A percentile compares a stretch with the other conserved stretches of the same genome.
Conservation (phyloP, 2,113 vertebrate species). For the Micronisus gabar region DNA sequence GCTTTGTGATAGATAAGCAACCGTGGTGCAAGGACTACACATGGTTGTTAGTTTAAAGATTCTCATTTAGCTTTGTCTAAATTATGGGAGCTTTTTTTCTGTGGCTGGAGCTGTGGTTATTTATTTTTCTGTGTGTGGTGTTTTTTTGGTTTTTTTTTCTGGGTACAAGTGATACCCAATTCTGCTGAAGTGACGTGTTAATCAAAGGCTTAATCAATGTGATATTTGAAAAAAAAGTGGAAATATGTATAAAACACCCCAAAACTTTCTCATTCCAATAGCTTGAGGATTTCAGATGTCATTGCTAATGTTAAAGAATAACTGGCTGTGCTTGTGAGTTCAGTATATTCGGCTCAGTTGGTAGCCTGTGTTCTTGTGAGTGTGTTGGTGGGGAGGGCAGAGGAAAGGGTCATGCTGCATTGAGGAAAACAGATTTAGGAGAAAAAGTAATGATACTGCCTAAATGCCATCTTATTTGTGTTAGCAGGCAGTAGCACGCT, state of each 20-base stretch:
- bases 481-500: background rate
- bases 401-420: background rate
- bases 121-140: background rate
- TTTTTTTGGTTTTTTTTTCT: background rate
- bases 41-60: slow-evolving; percentile 40
- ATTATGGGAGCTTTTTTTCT: background rate
- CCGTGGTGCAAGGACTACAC: slow-evolving; percentile 78
- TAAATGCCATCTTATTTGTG: background rate
- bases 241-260: background rate
- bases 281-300: background rate
- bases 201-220: background rate
- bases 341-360: background rate
- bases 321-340: background rate
- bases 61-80: slow-evolving; percentile 8
- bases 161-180: background rate
- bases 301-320: background rate
- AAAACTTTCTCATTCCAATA: background rate
- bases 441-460: background rate
- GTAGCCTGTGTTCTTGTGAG: background rate
- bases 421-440: background rate
- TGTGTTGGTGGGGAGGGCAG: background rate
- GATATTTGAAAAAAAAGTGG: background rate
- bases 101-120: background rate
- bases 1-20: slow-evolving; percentile 76
- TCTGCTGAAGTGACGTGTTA: background rate